Base-by-base conservation (phyloP, 2,113 vertebrate species). In the Myxocyprinus asiaticus region DNA sequence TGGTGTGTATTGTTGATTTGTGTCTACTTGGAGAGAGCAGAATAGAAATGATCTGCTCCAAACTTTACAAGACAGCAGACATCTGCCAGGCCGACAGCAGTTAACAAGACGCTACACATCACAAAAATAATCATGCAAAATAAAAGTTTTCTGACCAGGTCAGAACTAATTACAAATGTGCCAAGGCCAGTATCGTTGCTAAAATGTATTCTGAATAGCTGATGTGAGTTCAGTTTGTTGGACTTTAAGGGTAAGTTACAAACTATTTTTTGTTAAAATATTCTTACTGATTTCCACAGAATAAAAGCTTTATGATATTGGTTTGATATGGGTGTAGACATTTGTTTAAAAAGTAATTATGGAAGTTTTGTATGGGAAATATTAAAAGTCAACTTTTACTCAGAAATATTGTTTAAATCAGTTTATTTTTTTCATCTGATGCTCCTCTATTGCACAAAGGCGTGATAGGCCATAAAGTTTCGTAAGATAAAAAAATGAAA, bases 1-100 rank as follows among this genome's bases (percentile, higher is more conserved):
- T 97, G 4, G 82, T 97, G 78, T 94, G 93, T 81, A 81, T 97
- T 84, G 86, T 98, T 84, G 95, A 96, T 82, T 78, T 96, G 65
- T 97, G 94, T 89, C 94, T 94, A 85, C 90, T 98, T 67, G 95
- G 93, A 56, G 93, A 89, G 73, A 87, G 94, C 72, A 88, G 91
- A 63, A 87, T 94, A 15, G 95, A 98, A 88, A 91, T 95, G 64
- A 86, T 92, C 84, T 88, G 98, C 84, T 94, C 88, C 83, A 96
- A 94, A 88, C 87, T 96, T 75, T 97, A 97, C 89, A 89, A 75
- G 82, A 75, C 90, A 67, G 86, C 90, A 0, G 89, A 88, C 2
- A 63, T 88, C 44, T 48, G 47, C 59, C 66, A 83, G 65, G 14
- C 59, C 7, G 48, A 17, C 44, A 70, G 15, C 61, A 33, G 22